Base-by-base conservation (phyloP, 2,113 vertebrate species). In the Taurulus bubalis region DNA sequence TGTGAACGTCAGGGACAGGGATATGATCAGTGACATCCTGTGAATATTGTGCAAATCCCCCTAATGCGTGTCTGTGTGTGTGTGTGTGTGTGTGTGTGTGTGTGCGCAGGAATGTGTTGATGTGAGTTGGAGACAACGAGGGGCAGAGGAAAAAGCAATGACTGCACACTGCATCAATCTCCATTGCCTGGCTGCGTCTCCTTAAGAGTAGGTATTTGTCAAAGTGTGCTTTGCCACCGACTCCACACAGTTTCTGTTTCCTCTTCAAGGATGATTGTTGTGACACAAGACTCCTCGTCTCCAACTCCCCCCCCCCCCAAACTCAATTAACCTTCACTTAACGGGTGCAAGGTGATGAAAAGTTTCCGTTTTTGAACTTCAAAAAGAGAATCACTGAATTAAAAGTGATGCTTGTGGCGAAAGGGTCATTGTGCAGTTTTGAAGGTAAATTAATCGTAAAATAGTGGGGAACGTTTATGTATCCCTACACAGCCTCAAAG, bases 361-460 rank as follows among this genome's bases (percentile, higher is more conserved):
- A 77, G 63, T 77, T 85, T 53, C 38, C 11, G 6, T 74, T 45
- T 84, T 82, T 88, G 58, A 89, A 80, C 60, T 28, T 77, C 36
- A 26, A 79, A 74, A 77, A 70, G 73, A 75, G 26, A 79, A 65
- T 22, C n/a, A 45, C 65, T 74, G 83, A 89, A 88, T 91, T 80
- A 80, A 83, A 89, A 85, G 80, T 16, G 84, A 88, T 3, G 77
- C 79, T 80, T 16, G 64, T 30, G 80, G 51, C 66, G 34, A 67
- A 47, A 55, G 79, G 89, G 86, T 82, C 82, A 90, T 63, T 71
- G 8, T 69, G 51, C 49, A 28, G 79, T 74, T 85, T 77, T 87
- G 81, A 91, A 88, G 71, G 83, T 86, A 87, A 91, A 84, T 86
- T 78, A 85, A 59, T 79, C 5, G 75, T 87, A 84, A 86, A 86